Evolutionary conservation across 1,140 invertebrate species (phyloP).

Genomic region (Melitaea cinxia): DNA sequence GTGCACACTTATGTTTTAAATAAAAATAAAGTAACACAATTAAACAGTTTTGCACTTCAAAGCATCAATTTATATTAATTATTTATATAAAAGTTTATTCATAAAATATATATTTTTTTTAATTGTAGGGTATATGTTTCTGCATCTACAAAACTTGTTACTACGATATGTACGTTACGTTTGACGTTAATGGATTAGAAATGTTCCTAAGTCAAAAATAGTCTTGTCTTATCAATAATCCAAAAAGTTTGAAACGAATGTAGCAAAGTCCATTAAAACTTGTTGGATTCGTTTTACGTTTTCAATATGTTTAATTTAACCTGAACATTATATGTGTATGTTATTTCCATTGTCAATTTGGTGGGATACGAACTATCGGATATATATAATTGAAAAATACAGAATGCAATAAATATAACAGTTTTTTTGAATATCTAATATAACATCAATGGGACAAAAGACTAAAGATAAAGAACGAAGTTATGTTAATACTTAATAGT

Average conservation of each 20-base stretch:
- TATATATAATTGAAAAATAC: background rate
- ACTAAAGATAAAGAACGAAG: too few relatives aligned
- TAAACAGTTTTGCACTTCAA: too few relatives aligned
- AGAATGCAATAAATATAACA: background rate
- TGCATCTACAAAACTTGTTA: background rate
- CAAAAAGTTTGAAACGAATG: constrained; percentile 23
- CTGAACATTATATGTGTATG: too few relatives aligned
- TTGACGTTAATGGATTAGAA: background rate
- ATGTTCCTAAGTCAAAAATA: background rate
- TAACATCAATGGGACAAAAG: background rate
- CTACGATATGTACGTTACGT: background rate
- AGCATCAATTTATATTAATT: too few relatives aligned
- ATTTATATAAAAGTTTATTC: background rate
- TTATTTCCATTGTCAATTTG: too few relatives aligned
- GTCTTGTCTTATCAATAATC: constrained; percentile 15
- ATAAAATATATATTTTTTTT: too few relatives aligned
- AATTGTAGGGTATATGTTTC: background rate
- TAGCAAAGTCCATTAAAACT: constrained; percentile 38
- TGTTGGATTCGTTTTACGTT: constrained; percentile 24
- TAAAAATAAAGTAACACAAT: too few relatives aligned
- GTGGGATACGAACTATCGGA: background rate
- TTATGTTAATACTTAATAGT: too few relatives aligned
- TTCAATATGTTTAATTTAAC: constrained; percentile 16
- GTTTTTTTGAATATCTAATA: background rate
- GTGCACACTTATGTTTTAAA: too few relatives aligned